Percentiles rank a stretch among this genome's conserved stretches.
Evolutionary conservation across 2,888 invertebrate species (phyloP).

Genomic region (Metacarcinus magister): DNA sequence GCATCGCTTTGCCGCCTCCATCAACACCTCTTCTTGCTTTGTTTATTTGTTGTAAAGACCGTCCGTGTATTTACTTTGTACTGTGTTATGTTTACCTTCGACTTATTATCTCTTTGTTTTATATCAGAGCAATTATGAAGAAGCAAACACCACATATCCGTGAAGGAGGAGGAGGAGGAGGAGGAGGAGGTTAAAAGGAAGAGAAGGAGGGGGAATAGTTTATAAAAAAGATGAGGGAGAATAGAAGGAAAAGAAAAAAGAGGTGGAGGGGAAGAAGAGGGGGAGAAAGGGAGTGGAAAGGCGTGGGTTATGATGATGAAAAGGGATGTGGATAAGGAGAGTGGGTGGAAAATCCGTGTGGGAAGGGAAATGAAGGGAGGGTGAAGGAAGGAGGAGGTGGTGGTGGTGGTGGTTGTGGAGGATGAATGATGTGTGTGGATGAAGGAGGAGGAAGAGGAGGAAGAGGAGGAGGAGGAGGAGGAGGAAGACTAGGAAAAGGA

Average conservation of each 20-base stretch:
- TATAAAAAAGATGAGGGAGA: too few relatives aligned
- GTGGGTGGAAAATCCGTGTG: background rate
- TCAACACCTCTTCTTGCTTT: background rate
- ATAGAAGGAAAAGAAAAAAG: background rate
- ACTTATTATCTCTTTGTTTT: background rate
- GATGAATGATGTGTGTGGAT: background rate
- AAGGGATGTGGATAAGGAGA: background rate
- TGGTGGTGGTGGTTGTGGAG: background rate
- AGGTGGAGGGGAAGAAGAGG: background rate
- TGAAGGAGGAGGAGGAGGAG: background rate
- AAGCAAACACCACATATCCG: slow-evolving; percentile 11
- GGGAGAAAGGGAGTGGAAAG: background rate
- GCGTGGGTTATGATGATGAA: background rate
- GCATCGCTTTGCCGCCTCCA: background rate
- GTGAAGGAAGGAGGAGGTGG: background rate
- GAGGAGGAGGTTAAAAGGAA: slow-evolving; percentile 20
- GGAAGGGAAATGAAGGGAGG: background rate
- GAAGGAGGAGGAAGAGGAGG: background rate
- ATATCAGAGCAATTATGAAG: background rate
- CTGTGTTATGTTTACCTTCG: background rate
- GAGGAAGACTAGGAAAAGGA: background rate
- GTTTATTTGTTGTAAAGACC: background rate
- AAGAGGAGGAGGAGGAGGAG: background rate
- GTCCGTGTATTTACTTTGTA: background rate
- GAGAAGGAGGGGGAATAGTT: background rate